Conservation (phyloP, 2,888 invertebrate genomes). For the Agrochola lychnidis region DNA sequence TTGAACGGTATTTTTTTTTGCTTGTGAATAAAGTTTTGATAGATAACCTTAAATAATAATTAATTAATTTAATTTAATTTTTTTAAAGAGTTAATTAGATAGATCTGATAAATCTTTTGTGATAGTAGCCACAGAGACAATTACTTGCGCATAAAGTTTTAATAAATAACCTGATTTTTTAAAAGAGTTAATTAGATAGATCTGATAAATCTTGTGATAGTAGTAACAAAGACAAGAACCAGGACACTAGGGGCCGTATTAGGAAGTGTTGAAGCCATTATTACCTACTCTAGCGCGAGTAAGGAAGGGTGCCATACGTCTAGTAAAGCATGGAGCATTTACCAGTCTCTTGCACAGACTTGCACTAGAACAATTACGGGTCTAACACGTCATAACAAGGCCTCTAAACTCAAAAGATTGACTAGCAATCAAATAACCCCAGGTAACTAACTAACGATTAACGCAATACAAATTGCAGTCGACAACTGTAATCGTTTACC, state of each 20-base stretch:
- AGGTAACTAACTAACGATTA: constrained; percentile 49
- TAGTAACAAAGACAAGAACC: neutral
- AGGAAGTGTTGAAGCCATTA: neutral
- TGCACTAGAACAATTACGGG: neutral
- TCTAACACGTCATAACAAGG: neutral
- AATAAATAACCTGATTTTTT: too few species aligned
- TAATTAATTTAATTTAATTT: too few species aligned
- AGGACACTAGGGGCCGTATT: neutral
- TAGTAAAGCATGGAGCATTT: neutral
- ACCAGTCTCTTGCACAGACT: neutral
- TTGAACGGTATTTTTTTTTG: too few species aligned
- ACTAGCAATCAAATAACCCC: constrained; percentile 45
- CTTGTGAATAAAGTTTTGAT: too few species aligned
- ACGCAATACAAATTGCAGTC: constrained; percentile 50
- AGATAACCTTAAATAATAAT: too few species aligned
- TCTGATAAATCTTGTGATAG: neutral
- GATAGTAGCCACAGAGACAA: neutral
- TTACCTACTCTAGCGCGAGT: neutral
- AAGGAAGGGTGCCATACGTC: too few species aligned
- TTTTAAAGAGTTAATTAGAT: neutral
- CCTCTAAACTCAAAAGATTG: constrained; percentile 11
- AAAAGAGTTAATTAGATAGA: neutral
- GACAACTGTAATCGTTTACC: constrained; percentile 52
- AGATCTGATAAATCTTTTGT: neutral
- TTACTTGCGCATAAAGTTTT: too few species aligned